phyloP scores from a whole-genome alignment of 2,888 invertebrate genomes.

The Platycheirus albimanus region DNA sequence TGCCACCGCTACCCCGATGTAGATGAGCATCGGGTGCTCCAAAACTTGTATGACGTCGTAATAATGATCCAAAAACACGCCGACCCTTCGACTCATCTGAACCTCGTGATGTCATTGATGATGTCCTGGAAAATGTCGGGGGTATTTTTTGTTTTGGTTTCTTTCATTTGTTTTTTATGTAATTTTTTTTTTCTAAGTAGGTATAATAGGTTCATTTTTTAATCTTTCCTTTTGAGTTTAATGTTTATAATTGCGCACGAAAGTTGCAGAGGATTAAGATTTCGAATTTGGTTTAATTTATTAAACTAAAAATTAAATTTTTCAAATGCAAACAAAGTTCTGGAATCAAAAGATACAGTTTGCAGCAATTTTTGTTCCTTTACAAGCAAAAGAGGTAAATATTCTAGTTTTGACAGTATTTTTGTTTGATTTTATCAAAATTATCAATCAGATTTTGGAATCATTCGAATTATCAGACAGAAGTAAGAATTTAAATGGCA shows the following conservation, averaged over 20 bases:
- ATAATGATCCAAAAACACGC: constrained; percentile 78
- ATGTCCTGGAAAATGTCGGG: constrained; percentile 77
- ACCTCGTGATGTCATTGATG: constrained; percentile 78
- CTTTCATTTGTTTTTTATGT: constrained; percentile 55
- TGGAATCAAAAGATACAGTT: neutral
- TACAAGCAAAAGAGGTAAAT: too few relatives aligned
- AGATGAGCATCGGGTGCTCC: constrained; percentile 77
- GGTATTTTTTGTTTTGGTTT: constrained; percentile 65
- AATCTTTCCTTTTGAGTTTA: constrained; percentile 47
- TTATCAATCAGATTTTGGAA: too few relatives aligned
- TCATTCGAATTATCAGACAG: too few relatives aligned
- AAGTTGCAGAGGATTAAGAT: constrained; percentile 49
- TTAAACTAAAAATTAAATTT: constrained; percentile 4
- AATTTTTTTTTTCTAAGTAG: constrained; percentile 27
- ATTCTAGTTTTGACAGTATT: too few relatives aligned
- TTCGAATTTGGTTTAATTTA: neutral
- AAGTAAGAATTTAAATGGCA: too few relatives aligned
- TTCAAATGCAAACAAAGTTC: neutral
- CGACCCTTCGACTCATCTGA: constrained; percentile 78
- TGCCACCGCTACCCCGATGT: constrained; percentile 67
- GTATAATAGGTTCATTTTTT: constrained; percentile 28
- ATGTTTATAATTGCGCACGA: constrained; percentile 62
- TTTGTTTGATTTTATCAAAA: too few relatives aligned
- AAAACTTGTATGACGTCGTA: constrained; percentile 78
- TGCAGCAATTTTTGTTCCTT: too few relatives aligned